Conservation (phyloP, 2,113 vertebrate genomes). For the Mus pahari region DNA sequence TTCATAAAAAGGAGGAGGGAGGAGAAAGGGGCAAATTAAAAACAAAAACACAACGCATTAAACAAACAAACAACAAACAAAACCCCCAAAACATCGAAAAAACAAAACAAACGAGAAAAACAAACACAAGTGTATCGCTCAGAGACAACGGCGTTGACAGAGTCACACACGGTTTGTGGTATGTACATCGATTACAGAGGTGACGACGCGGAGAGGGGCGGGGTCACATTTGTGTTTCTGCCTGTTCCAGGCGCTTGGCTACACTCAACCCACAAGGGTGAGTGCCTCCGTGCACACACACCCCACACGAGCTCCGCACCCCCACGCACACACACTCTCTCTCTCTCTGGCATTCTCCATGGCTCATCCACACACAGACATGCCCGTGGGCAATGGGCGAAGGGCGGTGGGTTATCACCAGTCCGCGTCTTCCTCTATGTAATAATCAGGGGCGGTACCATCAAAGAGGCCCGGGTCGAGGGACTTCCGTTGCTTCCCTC, state of each 20-base stretch:
- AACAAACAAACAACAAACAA: conserved; percentile 75
- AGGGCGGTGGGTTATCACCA: conserved; percentile 90
- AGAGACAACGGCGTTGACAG: conserved; percentile 88
- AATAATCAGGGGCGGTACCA: conserved; percentile 98
- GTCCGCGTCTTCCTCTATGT: conserved; percentile 99
- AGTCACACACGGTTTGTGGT: conserved; percentile 88
- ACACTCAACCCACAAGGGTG: conserved; percentile 12
- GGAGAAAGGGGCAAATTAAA: background rate
- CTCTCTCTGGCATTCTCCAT: background rate
- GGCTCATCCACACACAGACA: conserved; percentile 67
- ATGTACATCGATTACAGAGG: conserved; percentile 90
- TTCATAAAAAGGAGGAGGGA: conserved; percentile 86
- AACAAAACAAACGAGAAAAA: conserved; percentile 84
- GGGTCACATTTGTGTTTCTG: conserved; percentile 37
- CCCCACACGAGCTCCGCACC: conserved; percentile 3
- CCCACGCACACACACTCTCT: background rate
- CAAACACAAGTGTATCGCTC: conserved; percentile 87
- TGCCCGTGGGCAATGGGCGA: conserved; percentile 59
- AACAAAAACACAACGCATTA: conserved; percentile 67
- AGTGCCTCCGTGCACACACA: background rate
- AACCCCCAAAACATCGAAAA: conserved; percentile 32
- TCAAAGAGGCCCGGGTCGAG: conserved; percentile 98
- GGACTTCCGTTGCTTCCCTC: conserved; percentile 98
- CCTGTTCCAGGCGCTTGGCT: conserved; percentile 11
- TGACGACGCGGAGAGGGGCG: conserved; percentile 63